Percentiles rank a stretch among this genome's conserved stretches.
These are phyloP conservation scores for Amphipyra tragopoginis DNA, from an alignment of 2,888 invertebrate genomes.

Conservation along the genomic window DNA sequence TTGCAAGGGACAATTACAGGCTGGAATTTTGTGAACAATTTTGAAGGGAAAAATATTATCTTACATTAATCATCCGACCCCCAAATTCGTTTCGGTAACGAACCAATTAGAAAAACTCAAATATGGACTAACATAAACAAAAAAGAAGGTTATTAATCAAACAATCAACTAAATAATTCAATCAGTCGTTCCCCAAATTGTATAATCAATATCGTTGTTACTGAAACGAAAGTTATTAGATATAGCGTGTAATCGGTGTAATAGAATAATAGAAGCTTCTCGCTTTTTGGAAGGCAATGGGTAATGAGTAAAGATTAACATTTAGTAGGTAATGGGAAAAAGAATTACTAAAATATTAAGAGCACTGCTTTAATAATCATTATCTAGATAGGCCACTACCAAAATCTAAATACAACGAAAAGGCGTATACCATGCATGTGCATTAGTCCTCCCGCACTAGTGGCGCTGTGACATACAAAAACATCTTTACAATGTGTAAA, in stretches of 20 bases:
- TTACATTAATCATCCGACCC: slow-evolving; percentile 10
- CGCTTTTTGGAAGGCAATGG: background rate
- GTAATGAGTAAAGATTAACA: background rate
- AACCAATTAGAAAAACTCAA: slow-evolving; percentile 18
- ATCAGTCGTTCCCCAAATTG: slow-evolving; percentile 43
- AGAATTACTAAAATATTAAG: background rate
- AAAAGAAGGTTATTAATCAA: slow-evolving; percentile 42
- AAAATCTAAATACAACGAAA: no score
- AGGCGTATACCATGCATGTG: no score
- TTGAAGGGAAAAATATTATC: background rate
- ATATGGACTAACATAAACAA: slow-evolving; percentile 41
- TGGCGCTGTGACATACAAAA: background rate
- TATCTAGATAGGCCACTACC: no score
- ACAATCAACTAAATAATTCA: slow-evolving; percentile 55
- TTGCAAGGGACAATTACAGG: no score
- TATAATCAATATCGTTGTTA: slow-evolving; percentile 55
- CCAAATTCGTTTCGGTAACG: slow-evolving; percentile 10
- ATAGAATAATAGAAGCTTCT: slow-evolving; percentile 7
- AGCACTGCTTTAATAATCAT: no score
- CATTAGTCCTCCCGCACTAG: background rate
- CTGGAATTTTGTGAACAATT: background rate
- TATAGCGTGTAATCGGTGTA: slow-evolving; percentile 3
- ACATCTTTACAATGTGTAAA: background rate
- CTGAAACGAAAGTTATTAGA: slow-evolving; percentile 35
- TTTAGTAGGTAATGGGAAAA: background rate